Evolutionary conservation across 2,797 vertebrate species (phyloP).

Genomic region (Valencia hispanica): DNA sequence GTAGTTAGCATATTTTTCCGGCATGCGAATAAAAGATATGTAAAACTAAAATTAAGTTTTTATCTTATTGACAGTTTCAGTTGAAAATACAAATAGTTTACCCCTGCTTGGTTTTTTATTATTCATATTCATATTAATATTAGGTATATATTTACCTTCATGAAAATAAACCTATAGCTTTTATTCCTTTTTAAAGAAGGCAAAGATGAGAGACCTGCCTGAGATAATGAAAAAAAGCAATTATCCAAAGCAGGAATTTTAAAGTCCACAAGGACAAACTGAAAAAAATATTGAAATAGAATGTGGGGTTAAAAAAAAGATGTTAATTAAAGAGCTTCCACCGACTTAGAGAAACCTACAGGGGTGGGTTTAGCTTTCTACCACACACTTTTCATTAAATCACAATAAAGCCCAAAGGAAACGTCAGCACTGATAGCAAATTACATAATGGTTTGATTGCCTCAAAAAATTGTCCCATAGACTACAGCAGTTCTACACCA

Average conservation of each 20-base stretch:
- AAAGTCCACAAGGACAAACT: neutral
- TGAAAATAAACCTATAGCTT: neutral
- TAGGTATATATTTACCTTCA: neutral
- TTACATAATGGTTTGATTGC: neutral
- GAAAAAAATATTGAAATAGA: neutral
- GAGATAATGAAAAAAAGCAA: neutral
- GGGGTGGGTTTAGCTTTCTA: conserved; percentile 2
- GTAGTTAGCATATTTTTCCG: neutral
- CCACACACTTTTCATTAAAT: conserved; percentile 8
- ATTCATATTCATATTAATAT: neutral
- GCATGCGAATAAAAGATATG: neutral
- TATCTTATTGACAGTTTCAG: neutral
- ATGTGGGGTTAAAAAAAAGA: neutral
- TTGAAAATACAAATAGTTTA: neutral
- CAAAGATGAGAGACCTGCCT: neutral
- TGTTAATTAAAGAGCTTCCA: conserved; percentile 9
- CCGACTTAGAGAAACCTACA: conserved; percentile 5
- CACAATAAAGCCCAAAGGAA: conserved; percentile 4
- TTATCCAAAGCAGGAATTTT: conserved; percentile 3
- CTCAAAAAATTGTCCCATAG: neutral
- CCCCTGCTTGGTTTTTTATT: neutral
- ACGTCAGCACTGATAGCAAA: neutral
- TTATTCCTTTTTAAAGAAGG: neutral
- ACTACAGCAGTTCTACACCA: neutral
- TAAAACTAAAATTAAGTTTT: neutral